phyloP scores from a whole-genome alignment of 2,888 invertebrate genomes.

The Merodon equestris region DNA sequence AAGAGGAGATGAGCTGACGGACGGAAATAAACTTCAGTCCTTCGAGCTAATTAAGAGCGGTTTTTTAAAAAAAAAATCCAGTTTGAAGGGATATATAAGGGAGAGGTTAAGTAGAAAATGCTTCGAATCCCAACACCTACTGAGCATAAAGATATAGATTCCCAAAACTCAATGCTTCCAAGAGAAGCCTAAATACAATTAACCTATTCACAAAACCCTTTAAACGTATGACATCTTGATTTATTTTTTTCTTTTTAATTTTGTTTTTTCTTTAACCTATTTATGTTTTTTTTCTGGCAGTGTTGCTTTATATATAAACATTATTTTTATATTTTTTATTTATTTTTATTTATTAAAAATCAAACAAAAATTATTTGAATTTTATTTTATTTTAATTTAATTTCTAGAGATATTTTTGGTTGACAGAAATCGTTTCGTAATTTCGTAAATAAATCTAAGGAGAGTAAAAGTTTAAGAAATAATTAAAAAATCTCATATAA shows the following conservation, averaged over 20 bases:
- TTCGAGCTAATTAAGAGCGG: no score
- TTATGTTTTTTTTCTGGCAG: slow-evolving; percentile 58
- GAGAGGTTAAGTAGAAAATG: no score
- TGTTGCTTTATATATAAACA: slow-evolving; percentile 48
- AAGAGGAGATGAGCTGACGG: no score
- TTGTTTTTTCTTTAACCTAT: slow-evolving; percentile 48
- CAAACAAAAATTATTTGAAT: slow-evolving; percentile 25
- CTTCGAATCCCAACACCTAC: no score
- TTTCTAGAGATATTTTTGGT: slow-evolving; percentile 15
- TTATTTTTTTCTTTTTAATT: slow-evolving; percentile 16
- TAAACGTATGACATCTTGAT: slow-evolving; percentile 16
- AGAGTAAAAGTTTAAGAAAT: slow-evolving; percentile 31
- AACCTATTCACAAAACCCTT: slow-evolving; percentile 33
- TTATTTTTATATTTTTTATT: slow-evolving; percentile 2
- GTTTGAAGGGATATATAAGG: no score
- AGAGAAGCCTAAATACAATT: slow-evolving; percentile 7
- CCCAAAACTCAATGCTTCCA: no score
- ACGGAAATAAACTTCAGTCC: no score
- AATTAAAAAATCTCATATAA: slow-evolving; percentile 32
- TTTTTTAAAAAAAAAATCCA: no score
- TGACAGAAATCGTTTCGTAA: slow-evolving; percentile 12
- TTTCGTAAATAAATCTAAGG: slow-evolving; percentile 34
- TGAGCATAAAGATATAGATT: no score
- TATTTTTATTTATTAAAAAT: background rate
- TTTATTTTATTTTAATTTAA: background rate